Evolutionary conservation across 2,888 invertebrate species (phyloP).

Genomic region (Neocrepidodera transversa): DNA sequence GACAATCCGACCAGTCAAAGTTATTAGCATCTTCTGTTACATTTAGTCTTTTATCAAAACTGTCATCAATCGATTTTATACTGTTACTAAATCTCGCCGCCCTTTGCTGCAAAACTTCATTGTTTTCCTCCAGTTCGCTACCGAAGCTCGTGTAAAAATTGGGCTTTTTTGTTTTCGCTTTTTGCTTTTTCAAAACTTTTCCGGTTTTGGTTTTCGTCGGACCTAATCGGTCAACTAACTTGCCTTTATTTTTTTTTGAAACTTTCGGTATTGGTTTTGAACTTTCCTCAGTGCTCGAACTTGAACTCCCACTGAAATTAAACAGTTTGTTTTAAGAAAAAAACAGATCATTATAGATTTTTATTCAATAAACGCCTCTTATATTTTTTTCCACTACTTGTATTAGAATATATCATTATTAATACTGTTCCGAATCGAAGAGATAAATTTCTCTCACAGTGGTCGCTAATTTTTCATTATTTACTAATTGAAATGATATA

Average conservation of each 20-base stretch:
- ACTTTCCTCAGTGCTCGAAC: conserved; percentile 65
- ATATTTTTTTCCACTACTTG: no score
- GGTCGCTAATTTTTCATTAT: no score
- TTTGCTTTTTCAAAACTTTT: conserved; percentile 61
- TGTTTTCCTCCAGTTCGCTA: conserved; percentile 71
- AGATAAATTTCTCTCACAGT: no score
- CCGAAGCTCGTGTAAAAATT: conserved; percentile 73
- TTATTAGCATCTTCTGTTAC: conserved; percentile 64
- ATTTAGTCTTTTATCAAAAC: conserved; percentile 21
- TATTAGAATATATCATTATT: no score
- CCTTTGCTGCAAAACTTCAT: conserved; percentile 83
- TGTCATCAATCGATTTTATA: conserved; percentile 32
- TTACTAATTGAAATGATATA: no score
- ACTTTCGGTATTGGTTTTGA: conserved; percentile 57
- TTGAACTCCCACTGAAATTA: conserved; percentile 62
- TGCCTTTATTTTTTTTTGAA: conserved; percentile 58
- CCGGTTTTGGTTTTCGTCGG: conserved; percentile 56
- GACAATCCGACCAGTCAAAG: conserved; percentile 85
- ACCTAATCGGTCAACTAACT: conserved; percentile 67
- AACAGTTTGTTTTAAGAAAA: no score
- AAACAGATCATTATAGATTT: no score
- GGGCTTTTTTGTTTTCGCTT: conserved; percentile 66
- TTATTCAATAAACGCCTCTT: no score
- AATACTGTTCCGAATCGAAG: no score
- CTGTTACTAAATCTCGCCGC: conserved; percentile 83